Evolutionary conservation across 2,888 invertebrate genomes (phyloP).

Genomic region (Melangyna quadrimaculata): DNA sequence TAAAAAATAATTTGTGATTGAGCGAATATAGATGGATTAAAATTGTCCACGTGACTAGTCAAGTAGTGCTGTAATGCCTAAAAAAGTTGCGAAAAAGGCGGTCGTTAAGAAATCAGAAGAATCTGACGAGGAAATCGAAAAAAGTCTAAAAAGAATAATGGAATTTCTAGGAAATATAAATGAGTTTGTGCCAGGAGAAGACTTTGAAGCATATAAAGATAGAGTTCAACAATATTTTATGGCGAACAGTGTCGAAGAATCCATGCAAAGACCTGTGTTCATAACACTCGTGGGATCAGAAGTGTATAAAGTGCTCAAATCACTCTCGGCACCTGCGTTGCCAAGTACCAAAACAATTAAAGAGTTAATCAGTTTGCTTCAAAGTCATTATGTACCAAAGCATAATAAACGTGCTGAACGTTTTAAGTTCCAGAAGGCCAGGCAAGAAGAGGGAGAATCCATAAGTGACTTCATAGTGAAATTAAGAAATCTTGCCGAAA

Average conservation of each 20-base stretch:
- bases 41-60: neutral
- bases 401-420: constrained; percentile 7
- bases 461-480: constrained; percentile 30
- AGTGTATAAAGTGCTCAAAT: neutral
- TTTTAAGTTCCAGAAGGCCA: constrained; percentile 17
- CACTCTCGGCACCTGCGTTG: neutral
- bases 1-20: neutral
- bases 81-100: neutral
- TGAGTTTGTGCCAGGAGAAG: constrained; percentile 1
- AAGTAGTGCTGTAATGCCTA: neutral
- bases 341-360: neutral
- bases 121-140: neutral
- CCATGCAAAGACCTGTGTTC: neutral
- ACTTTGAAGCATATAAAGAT: constrained; percentile 9
- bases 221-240: neutral
- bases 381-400: neutral
- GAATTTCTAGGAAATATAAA: constrained; percentile 5
- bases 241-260: neutral
- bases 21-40: neutral
- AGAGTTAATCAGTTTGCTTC: neutral
- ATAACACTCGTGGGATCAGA: neutral
- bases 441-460: constrained; percentile 36
- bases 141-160: neutral
- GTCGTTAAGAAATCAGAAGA: neutral
- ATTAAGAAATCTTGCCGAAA: constrained; percentile 16